A percentile compares a stretch with the other conserved stretches of the same genome.
phyloP scores from a whole-genome alignment of 2,797 vertebrate species.

The Macroramphosus scolopax region DNA sequence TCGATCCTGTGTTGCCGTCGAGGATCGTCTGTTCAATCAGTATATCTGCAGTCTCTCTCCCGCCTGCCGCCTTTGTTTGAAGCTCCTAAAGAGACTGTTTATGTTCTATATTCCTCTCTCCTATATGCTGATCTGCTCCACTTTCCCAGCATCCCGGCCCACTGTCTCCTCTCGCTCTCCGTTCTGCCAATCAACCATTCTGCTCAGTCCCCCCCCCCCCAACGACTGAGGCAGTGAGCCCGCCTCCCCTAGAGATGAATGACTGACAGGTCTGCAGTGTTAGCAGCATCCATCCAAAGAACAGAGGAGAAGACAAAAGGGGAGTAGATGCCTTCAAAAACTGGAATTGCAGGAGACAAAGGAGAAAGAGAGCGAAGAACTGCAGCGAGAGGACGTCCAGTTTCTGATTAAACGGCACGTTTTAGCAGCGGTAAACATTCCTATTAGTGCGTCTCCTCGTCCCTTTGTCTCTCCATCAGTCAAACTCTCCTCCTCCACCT shows the following conservation, averaged over 20 bases:
- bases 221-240: constrained; percentile 54
- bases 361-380: constrained; percentile 5
- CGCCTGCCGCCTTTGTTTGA: constrained; percentile 47
- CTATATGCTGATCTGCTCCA: constrained; percentile 55
- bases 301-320: constrained; percentile 36
- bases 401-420: constrained; percentile 15
- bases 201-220: constrained; percentile 59
- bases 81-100: constrained; percentile 59
- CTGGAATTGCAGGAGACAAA: constrained; percentile 33
- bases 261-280: constrained; percentile 71
- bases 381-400: constrained; percentile 19
- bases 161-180: constrained; percentile 48
- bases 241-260: constrained; percentile 62
- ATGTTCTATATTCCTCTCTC: constrained; percentile 43
- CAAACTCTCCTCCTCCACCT: constrained; percentile 4
- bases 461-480: constrained; percentile 20
- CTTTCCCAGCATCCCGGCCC: constrained; percentile 55
- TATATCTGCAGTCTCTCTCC: constrained; percentile 21
- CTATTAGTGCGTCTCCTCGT: constrained; percentile 11
- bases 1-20: too few relatives aligned
- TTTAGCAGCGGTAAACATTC: constrained; percentile 27
- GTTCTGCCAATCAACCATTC: constrained; percentile 66
- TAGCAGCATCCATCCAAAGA: constrained; percentile 59
- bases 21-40: constrained; percentile 15
- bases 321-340: constrained; percentile 39